Percentiles rank a stretch among this genome's conserved stretches.
phyloP scores from a whole-genome alignment of 2,113 vertebrate species.

The Bambusicola thoracicus region DNA sequence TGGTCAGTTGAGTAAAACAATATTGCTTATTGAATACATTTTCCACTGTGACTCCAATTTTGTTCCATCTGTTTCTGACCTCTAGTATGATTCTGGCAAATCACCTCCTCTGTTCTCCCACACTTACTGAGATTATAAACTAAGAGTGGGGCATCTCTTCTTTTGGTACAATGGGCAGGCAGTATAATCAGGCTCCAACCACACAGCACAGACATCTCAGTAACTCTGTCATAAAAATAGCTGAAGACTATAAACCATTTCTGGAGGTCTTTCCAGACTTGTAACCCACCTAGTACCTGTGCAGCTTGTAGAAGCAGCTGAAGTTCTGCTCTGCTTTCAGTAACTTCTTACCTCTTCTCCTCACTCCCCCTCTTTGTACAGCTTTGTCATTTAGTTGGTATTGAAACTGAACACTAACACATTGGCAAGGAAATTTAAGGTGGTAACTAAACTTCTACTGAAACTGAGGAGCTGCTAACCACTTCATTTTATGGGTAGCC shows the following conservation, averaged over 20 bases:
- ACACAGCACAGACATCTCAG: neutral
- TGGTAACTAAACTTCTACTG: neutral
- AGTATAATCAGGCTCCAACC: neutral
- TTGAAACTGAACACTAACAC: neutral
- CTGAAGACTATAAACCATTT: neutral
- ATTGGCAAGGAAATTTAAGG: neutral
- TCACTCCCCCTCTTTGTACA: neutral
- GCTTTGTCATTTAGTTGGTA: neutral
- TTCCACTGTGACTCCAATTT: rapidly evolving
- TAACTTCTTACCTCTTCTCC: neutral
- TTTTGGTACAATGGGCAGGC: neutral
- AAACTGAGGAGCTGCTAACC: neutral
- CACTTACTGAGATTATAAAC: neutral
- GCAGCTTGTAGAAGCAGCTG: neutral
- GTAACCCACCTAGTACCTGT: neutral
- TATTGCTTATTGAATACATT: neutral
- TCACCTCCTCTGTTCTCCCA: neutral
- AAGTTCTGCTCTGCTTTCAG: neutral
- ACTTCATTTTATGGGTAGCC: neutral
- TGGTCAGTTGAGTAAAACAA: neutral
- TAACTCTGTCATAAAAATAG: neutral
- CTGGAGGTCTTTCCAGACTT: neutral
- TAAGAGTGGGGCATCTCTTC: neutral
- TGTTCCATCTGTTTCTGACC: neutral
- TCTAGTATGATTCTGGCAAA: neutral